Evolutionary conservation across 1,140 invertebrate species (phyloP), one percentile per base, ranked within the genome.

Genomic region (Drosophila yakuba): DNA sequence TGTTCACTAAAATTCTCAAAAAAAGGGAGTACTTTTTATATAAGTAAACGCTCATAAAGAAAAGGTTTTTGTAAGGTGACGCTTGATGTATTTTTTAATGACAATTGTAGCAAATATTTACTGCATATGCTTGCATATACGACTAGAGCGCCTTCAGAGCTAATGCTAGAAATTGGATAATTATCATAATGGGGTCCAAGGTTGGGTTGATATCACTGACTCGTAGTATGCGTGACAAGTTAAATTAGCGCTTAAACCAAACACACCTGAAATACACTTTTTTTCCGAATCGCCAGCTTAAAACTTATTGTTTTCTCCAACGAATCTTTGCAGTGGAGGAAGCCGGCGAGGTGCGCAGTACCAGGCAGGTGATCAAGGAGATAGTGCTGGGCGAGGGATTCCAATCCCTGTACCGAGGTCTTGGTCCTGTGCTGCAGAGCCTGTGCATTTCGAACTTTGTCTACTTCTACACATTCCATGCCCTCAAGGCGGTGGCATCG

Each of bases 401-500:
- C 50, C 92, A 92, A 32, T 94, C 95, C 1, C 89, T 98, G 10
- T 98, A 98, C 91, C 93, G 96, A 80, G 97, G 97, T 2, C 93
- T 98, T 15, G 93, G 95, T 14, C 97, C 97, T 8, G 97, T 98
- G 14, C 93, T 98, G 5, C 95, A 96, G 76, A 97, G 96, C 68
- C 91, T 98, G 0, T 97, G 96, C 82, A 95, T 95, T 51, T 98
- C 97, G 50, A 98, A 98, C 93, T 98, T 98, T 93, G 96, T 98
- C 14, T 98, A 98, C 92, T 98, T 98, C 86, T 98, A 98, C 91
- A 95, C 96, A 72, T 98, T 98, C 91, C 97, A 98, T 93, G 95
- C 96, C 4, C 93, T 98, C 7, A 96, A 97, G 91, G 93, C 94
- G 47, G 67, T 95, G n/a, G 88, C 93, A 62, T 77, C 92, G 8